Base-by-base conservation (phyloP, 1,140 invertebrate species). In the Akabosia matsudoensis region DNA sequence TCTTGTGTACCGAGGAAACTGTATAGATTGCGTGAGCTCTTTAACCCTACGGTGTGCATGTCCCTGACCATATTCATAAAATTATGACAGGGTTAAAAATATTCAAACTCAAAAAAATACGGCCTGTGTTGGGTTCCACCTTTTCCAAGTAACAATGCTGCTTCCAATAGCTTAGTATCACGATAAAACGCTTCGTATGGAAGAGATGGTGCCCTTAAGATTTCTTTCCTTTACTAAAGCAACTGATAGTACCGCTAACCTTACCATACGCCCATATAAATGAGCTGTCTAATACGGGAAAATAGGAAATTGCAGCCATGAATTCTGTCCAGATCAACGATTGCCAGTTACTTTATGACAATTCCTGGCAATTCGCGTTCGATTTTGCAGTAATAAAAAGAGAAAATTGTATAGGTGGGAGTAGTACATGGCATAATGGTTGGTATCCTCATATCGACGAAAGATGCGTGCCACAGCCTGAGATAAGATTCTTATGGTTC, bases 281-380 rank as follows among this genome's bases (percentile, higher is more conserved):
- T 24, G 10, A 56, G 54, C 54, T 56, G 10, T 56, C 13, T 24
- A 10, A 16, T n/a, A 56, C 54, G 54, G 37, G 37, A 56, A 56
- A 56, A 56, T n/a, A n/a, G n/a, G n/a, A n/a, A n/a, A 10, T 56
- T 56, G 54, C 24, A 56, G 54, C 24, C n/a, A 56, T 13, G 22
- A 24, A 16, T 56, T 56, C 54, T 45, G 37, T 18, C 37, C 18
- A 45, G 54, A 56, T 56, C 54, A 56, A 13, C 54, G 22, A 56
- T 56, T 56, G 10, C 54, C 54, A 7, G 54, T 24, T 56, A 56
- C 54, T 56, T 56, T 56, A 56, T 56, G 54, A 56, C 54, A 56
- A 22, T 56, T 24, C 24, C 54, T 56, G 22, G 54, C 54, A 56
- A 56, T 56, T 56, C 54, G 7, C 54, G 54, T 24, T 56, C 54